Conservation (phyloP, 2,797 vertebrate genomes). For the Crocidura indochinensis region DNA sequence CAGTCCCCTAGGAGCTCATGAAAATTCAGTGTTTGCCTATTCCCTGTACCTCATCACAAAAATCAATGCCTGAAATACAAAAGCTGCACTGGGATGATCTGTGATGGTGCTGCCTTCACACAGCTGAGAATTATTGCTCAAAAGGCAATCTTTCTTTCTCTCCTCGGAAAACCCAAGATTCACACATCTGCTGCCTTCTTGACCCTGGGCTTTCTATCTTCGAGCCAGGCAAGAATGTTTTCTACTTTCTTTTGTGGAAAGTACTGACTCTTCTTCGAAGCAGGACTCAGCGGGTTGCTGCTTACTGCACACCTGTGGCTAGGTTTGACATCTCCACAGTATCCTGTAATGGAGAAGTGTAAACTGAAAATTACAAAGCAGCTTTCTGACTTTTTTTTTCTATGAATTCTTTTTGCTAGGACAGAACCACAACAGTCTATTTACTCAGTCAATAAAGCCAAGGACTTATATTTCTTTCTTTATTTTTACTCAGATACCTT, state of each 20-base stretch:
- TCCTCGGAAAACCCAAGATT: conserved; percentile 72
- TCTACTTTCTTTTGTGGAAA: conserved; percentile 55
- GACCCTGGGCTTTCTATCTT: conserved; percentile 76
- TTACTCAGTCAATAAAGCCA: conserved; percentile 35
- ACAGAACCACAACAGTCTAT: conserved; percentile 30
- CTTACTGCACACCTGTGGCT: neutral
- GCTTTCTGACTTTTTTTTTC: conserved; percentile 41
- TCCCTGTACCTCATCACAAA: conserved; percentile 80
- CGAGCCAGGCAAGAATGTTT: conserved; percentile 65
- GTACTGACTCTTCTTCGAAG: conserved; percentile 46
- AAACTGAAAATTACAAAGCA: conserved; percentile 71
- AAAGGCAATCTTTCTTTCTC: conserved; percentile 75
- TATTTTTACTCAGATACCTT: neutral
- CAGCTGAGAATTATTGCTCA: conserved; percentile 82
- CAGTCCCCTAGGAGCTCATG: conserved; percentile 82
- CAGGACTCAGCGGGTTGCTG: neutral
- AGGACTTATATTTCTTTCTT: neutral
- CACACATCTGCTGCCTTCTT: conserved; percentile 74
- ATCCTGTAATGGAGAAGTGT: neutral
- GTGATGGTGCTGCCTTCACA: conserved; percentile 78
- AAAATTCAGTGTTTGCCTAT: conserved; percentile 84
- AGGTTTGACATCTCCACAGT: conserved; percentile 51
- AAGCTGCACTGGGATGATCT: conserved; percentile 83
- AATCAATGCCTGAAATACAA: conserved; percentile 86
- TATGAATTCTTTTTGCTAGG: conserved; percentile 60